phyloP scores from a whole-genome alignment of 2,888 invertebrate genomes.

The Hydrotaea cyrtoneurina region DNA sequence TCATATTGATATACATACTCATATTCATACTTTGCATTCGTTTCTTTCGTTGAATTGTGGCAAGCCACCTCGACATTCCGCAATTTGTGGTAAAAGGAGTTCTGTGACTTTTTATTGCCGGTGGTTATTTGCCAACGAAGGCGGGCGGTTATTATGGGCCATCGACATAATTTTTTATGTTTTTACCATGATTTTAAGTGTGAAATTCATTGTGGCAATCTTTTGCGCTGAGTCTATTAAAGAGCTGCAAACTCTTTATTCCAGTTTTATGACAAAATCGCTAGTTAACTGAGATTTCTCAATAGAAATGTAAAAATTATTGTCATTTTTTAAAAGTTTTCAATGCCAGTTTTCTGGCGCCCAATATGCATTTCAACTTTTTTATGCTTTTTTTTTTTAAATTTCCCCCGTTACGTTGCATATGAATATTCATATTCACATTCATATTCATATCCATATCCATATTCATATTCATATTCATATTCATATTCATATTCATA shows the following conservation, averaged over 20 bases:
- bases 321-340: constrained; percentile 19
- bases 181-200: constrained; percentile 67
- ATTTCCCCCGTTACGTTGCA: no score
- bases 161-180: constrained; percentile 76
- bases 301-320: background rate
- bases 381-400: no score
- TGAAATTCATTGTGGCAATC: constrained; percentile 65
- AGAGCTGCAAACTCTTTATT: no score
- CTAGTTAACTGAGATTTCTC: background rate
- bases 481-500: no score
- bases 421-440: no score
- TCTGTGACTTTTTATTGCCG: constrained; percentile 54
- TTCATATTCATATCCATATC: no score
- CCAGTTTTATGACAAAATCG: no score
- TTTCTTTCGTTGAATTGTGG: constrained; percentile 29
- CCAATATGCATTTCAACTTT: constrained; percentile 63
- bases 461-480: no score
- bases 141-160: constrained; percentile 70
- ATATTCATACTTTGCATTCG: no score
- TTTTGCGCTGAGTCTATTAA: background rate
- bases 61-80: constrained; percentile 25
- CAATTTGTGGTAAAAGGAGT: constrained; percentile 27
- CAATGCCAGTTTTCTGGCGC: constrained; percentile 54
- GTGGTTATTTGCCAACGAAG: constrained; percentile 61
- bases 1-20: no score